Base-by-base conservation (phyloP, 2,888 invertebrate species). In the Lottia scabra region DNA sequence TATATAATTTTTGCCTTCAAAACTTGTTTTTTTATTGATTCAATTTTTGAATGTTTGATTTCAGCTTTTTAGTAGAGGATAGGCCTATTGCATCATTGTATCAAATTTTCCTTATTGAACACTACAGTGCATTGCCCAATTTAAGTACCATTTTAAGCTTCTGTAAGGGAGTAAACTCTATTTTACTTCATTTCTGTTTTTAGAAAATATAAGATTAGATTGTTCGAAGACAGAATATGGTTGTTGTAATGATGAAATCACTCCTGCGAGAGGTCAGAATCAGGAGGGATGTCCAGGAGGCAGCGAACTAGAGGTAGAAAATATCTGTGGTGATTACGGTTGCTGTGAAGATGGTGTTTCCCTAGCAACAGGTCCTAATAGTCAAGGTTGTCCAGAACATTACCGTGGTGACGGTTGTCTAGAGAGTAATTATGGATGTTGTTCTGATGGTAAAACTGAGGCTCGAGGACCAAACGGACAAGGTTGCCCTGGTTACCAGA, bases 301-400 rank as follows among this genome's bases (percentile, higher is more conserved):
- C 76, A 89, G 90, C 76, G 94, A 97, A 0, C 87, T 91, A 71
- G 95, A 66, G 27, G 75, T 76, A 23, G 75, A 77, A 68, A 70
- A 75, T 16, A 65, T 71, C 69, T 81, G 79, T 68, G 72, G 79
- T 0, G 70, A 69, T n/a, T 94, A 93, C 87, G 97, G 97, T 2
- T 98, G 98, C 87, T 98, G 98, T 85, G 92, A 93, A 3, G 97
- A 98, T 86, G 93, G 93, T 3, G 90, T 92, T 81, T 96, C 95
- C 0, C 93, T 96, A 0, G 95, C 98, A 0, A 95, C 96, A 84
- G 98, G 98, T 1, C 72, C 75, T 13, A 93, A 93, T 81, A 90
- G 92, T 63, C 94, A 96, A 89, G 97, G 96, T 10, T 86, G 84
- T 77, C 67, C 64, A 8, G 66, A 65, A 27, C 23, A 44, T 66